Evolutionary conservation across 2,888 invertebrate genomes (phyloP).

Genomic region (Shargacucullia verbasci): DNA sequence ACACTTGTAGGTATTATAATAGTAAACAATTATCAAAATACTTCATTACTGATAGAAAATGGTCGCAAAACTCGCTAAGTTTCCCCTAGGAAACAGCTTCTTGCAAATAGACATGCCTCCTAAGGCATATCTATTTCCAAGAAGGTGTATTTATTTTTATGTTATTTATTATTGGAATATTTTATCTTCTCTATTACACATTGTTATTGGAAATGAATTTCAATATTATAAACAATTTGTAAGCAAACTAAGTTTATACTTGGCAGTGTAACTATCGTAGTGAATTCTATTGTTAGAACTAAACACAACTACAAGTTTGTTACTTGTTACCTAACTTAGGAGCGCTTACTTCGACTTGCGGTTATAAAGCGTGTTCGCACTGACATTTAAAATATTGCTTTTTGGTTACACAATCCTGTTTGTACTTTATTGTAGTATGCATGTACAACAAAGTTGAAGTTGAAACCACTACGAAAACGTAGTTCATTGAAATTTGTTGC

Average conservation of each 20-base stretch:
- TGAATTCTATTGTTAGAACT: conserved; percentile 43
- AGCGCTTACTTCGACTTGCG: conserved; percentile 5
- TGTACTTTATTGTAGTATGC: too few relatives aligned
- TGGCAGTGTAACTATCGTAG: conserved; percentile 6
- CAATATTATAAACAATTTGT: conserved; percentile 11
- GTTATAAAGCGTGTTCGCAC: conserved; percentile 38
- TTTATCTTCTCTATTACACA: too few relatives aligned
- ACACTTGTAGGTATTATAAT: too few relatives aligned
- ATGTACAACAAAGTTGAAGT: conserved; percentile 34
- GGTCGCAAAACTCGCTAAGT: too few relatives aligned
- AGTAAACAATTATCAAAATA: too few relatives aligned
- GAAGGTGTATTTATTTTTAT: too few relatives aligned
- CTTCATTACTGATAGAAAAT: too few relatives aligned
- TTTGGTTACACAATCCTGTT: conserved; percentile 49
- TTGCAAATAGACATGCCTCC: too few relatives aligned
- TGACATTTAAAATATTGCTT: conserved; percentile 57
- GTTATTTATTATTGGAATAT: too few relatives aligned
- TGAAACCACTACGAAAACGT: conserved; percentile 33
- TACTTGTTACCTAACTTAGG: conserved; percentile 52
- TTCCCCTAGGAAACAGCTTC: too few relatives aligned
- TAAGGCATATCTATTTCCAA: too few relatives aligned
- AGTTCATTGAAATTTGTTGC: conserved; percentile 40
- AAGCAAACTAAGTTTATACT: conserved; percentile 4
- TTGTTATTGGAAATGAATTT: not conserved
- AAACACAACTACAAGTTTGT: conserved; percentile 43